phyloP scores from a whole-genome alignment of 1,140 invertebrate species.

The Stegodyphus mimosarum region DNA sequence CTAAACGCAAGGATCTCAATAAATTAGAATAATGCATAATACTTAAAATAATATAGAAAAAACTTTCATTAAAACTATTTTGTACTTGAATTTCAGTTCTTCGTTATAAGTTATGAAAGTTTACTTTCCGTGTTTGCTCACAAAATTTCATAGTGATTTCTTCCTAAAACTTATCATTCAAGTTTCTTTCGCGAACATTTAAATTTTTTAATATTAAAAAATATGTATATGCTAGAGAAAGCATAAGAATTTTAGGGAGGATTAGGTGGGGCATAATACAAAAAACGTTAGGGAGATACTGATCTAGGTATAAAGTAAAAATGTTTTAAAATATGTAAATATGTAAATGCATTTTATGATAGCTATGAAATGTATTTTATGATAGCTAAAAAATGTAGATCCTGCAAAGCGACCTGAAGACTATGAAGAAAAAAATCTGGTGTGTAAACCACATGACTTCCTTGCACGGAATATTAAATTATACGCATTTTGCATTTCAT shows the following conservation, averaged over 20 bases:
- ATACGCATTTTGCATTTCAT: too few relatives aligned
- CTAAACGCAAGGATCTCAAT: constrained; percentile 30
- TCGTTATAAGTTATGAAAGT: neutral
- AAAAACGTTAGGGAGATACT: constrained; percentile 14
- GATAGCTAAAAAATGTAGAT: too few relatives aligned
- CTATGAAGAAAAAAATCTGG: too few relatives aligned
- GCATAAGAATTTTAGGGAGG: neutral
- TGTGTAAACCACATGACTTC: too few relatives aligned
- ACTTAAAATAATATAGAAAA: too few relatives aligned
- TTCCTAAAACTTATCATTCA: constrained; percentile 1
- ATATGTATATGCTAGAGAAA: neutral
- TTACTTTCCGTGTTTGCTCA: neutral
- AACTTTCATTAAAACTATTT: constrained; percentile 13
- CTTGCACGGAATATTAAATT: too few relatives aligned
- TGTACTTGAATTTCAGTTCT: neutral
- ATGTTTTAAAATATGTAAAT: too few relatives aligned
- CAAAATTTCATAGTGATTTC: neutral
- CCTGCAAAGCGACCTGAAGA: too few relatives aligned
- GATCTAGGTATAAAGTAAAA: too few relatives aligned
- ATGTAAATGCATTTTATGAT: too few relatives aligned
- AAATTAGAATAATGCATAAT: neutral
- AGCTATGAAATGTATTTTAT: too few relatives aligned
- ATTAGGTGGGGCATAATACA: neutral
- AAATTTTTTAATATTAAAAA: neutral
- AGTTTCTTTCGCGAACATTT: constrained; percentile 6